Percentiles rank a stretch among this genome's conserved stretches.
phyloP scores from a whole-genome alignment of 1,140 invertebrate species.

The Sitodiplosis mosellana region DNA sequence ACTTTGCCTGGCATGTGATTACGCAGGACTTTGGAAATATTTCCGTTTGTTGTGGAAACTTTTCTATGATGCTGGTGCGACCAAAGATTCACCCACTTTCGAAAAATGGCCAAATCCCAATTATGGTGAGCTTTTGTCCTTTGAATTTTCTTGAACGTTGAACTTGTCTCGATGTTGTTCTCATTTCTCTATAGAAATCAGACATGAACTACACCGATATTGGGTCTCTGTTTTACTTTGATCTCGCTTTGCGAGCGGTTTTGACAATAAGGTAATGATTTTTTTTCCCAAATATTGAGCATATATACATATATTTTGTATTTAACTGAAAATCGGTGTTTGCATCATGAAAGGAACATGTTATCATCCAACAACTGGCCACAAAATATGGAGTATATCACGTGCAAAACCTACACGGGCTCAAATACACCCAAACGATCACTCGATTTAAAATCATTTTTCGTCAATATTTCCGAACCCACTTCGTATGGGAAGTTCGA shows the following conservation, averaged over 20 bases:
- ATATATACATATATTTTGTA: too few relatives aligned
- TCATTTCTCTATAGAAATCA: too few relatives aligned
- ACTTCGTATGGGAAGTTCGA: slow-evolving; percentile 44
- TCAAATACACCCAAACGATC: slow-evolving; percentile 44
- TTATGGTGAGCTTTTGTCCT: slow-evolving; percentile 35
- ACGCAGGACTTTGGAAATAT: slow-evolving; percentile 42
- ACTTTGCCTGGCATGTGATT: slow-evolving; percentile 45
- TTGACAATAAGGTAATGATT: slow-evolving; percentile 55
- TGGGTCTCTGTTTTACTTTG: slow-evolving; percentile 70
- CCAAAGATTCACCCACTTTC: slow-evolving; percentile 38
- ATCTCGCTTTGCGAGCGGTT: slow-evolving; percentile 51
- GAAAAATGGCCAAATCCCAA: slow-evolving; percentile 38
- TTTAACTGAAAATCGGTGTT: too few relatives aligned
- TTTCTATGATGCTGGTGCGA: slow-evolving; percentile 43
- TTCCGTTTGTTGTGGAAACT: slow-evolving; percentile 45
- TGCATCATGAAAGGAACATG: slow-evolving; percentile 21
- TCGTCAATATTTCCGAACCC: slow-evolving; percentile 34
- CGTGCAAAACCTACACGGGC: slow-evolving; percentile 55
- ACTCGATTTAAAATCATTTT: slow-evolving; percentile 34
- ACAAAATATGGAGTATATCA: slow-evolving; percentile 45
- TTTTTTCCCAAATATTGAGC: too few relatives aligned
- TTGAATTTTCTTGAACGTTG: too few relatives aligned
- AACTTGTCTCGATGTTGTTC: too few relatives aligned
- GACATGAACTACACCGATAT: slow-evolving; percentile 50
- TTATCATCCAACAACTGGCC: slow-evolving; percentile 45